These are phyloP conservation scores for Carabus problematicus DNA, from an alignment of 2,888 invertebrate genomes.

Conservation along the genomic window DNA sequence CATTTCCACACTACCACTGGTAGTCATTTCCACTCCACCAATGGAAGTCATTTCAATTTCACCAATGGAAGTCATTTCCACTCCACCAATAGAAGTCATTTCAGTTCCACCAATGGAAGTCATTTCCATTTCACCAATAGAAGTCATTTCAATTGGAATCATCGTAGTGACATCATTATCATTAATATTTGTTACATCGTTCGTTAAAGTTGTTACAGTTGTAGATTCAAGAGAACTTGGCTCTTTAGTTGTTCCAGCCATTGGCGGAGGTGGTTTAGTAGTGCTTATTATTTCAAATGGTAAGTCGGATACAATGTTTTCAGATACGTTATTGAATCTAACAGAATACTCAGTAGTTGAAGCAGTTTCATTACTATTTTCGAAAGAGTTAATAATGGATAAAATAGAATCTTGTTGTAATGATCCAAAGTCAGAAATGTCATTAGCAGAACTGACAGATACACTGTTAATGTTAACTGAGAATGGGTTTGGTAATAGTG, in stretches of 20 bases:
- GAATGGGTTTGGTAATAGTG: conserved; percentile 16
- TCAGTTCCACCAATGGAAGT: background rate
- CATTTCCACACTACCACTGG: background rate
- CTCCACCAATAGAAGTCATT: conserved; percentile 12
- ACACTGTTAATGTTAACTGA: conserved; percentile 49
- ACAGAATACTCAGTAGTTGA: conserved; percentile 14
- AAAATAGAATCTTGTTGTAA: background rate
- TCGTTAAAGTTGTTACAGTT: too few species aligned
- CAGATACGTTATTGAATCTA: background rate
- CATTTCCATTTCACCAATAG: too few species aligned
- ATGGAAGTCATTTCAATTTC: conserved; percentile 7
- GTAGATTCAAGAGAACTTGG: conserved; percentile 30
- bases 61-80: too few species aligned
- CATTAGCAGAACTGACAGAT: conserved; percentile 56
- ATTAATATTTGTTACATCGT: too few species aligned
- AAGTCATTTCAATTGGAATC: too few species aligned
- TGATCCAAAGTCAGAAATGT: conserved; percentile 47
- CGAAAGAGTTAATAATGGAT: conserved; percentile 2
- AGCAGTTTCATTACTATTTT: conserved; percentile 18
- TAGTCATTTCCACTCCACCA: conserved; percentile 11
- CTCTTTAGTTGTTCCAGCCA: conserved; percentile 35
- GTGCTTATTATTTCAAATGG: conserved; percentile 39
- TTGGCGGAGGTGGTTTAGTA: conserved; percentile 42
- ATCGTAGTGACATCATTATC: too few species aligned
- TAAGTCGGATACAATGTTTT: conserved; percentile 23